Evolutionary conservation across 30 jellyfish, hydroid and myxozoan species (phyloP).

Genomic region (Nemopilema nomurai): DNA sequence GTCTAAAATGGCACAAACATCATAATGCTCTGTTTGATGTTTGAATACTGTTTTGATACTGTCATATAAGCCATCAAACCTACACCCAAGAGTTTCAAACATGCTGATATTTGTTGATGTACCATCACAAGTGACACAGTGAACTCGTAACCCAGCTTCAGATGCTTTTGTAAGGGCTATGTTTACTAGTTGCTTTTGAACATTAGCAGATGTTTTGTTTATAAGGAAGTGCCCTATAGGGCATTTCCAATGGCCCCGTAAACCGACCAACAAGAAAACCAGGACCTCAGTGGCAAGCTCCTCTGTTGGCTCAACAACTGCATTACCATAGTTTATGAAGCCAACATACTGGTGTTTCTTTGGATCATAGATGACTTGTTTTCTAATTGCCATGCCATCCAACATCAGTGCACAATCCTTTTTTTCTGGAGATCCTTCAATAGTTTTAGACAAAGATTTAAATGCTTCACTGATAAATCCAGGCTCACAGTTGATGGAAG

Average conservation of each 20-base stretch:
- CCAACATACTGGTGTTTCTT: constrained; percentile 41
- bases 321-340: constrained; percentile 49
- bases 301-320: constrained; percentile 40
- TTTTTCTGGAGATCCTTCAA: constrained; percentile 27
- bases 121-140: constrained; percentile 47
- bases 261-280: no score
- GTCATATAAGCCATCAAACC: no score
- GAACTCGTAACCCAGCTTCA: constrained; percentile 44
- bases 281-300: no score
- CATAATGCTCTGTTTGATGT: no score
- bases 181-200: constrained; percentile 17
- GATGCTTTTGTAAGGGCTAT: constrained; percentile 35
- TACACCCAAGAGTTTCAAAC: constrained; percentile 15
- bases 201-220: constrained; percentile 20
- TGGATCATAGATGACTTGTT: constrained; percentile 26
- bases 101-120: constrained; percentile 48
- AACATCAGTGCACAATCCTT: constrained; percentile 47
- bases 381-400: constrained; percentile 68
- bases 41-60: no score
- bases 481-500: constrained; percentile 54
- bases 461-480: constrained; percentile 45
- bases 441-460: constrained; percentile 1
- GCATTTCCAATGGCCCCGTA: no score
- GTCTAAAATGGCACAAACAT: no score
- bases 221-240: constrained; percentile 19